Base-by-base conservation (phyloP, 2,888 invertebrate genomes). In the Conistra vaccinii region DNA sequence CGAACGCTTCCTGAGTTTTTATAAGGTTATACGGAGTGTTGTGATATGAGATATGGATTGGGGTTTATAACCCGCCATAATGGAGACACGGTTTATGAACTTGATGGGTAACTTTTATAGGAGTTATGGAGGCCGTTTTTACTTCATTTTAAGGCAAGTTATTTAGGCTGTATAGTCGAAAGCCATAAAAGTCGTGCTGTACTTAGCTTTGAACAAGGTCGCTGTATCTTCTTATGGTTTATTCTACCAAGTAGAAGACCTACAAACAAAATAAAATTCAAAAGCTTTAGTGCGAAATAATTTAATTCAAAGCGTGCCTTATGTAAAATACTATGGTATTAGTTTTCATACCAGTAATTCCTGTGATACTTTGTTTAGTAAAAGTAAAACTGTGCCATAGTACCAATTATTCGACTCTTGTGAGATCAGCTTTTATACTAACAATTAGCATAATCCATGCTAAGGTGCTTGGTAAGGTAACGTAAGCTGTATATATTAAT, bases 1-100 rank as follows among this genome's bases (percentile, higher is more conserved):
- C 71, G 81, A 85, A 81, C 67, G 80, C 55, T 88, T 85, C 76
- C 82, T 73, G 74, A 48, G 65, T 83, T 83, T 80, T 85, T 87
- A 83, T 83, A 87, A 74, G 77, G 82, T 76, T 79, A 35, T 73
- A 72, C 70, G 78, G 69, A 76, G 69, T 80, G 60, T 75, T 72
- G 66, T 72, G 78, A 74, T 42, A 63, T 70, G 76, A 77, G 67
- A 70, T 77, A 77, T 78, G 75, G 73, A 78, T 78, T 78, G 68
- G 68, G 58, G 75, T 81, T 83, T 81, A 81, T 77, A 67, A 71
- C 72, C 68, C 70, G 39, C 17, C 2, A 73, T 68, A 76, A 84
- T 77, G 66, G 79, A 76, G 69, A 77, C 72, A 72, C 70, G 67
- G 68, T 76, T 76, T 79, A 76, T 82, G 74, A 76, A 79, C 72